phyloP scores from a whole-genome alignment of 2,888 invertebrate species.

The Drosophila paranaensis region DNA sequence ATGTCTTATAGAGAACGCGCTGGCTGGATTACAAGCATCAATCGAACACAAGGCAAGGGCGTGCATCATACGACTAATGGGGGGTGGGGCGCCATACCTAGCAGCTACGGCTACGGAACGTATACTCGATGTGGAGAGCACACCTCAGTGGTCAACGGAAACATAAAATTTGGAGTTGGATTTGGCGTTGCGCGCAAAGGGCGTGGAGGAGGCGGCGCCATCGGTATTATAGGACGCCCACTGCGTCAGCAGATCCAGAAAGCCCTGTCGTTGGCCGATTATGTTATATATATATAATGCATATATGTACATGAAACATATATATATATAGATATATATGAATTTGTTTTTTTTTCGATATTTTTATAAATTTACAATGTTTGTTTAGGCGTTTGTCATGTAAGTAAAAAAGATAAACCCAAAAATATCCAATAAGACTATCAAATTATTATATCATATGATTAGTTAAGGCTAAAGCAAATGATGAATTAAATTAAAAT shows the following conservation, averaged over 20 bases:
- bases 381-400: slow-evolving; percentile 53
- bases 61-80: slow-evolving; percentile 15
- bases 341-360: not conserved
- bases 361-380: slow-evolving; percentile 1
- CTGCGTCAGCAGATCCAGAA: slow-evolving; percentile 83
- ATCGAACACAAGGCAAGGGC: slow-evolving; percentile 26
- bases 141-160: slow-evolving; percentile 82
- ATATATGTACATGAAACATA: slow-evolving; percentile 13
- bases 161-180: slow-evolving; percentile 85
- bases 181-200: slow-evolving; percentile 82
- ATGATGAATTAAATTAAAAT: slow-evolving; percentile 2
- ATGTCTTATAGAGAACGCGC: not conserved
- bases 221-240: slow-evolving; percentile 81
- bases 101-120: slow-evolving; percentile 13
- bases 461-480: not conserved
- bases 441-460: slow-evolving; percentile 6
- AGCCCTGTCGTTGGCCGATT: slow-evolving; percentile 68
- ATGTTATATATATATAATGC: slow-evolving; percentile 14
- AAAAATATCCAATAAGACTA: slow-evolving; percentile 69
- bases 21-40: slow-evolving; percentile 22
- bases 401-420: slow-evolving; percentile 81
- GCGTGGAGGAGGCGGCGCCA: slow-evolving; percentile 69
- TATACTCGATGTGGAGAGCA: slow-evolving; percentile 15
- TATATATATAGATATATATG: slow-evolving; percentile 4
- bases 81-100: slow-evolving; percentile 34